Percentiles rank a stretch among this genome's conserved stretches.
These are phyloP conservation scores for Melieria crassipennis DNA, from an alignment of 2,888 invertebrate genomes.

Conservation along the genomic window DNA sequence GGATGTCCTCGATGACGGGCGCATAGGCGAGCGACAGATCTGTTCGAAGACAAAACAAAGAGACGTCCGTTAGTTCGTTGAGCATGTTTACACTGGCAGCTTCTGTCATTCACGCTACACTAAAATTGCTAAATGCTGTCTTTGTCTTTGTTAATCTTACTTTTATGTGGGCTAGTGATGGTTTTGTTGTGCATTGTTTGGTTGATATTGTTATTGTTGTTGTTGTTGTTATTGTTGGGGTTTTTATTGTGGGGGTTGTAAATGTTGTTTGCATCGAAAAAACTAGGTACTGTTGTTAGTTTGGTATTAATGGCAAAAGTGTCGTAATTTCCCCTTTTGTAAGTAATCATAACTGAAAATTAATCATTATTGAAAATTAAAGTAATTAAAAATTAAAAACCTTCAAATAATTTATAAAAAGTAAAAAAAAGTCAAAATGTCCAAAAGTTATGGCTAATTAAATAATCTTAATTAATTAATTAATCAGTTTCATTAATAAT, in stretches of 20 bases:
- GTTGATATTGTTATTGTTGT: slow-evolving; percentile 40
- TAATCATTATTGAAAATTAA: slow-evolving; percentile 31
- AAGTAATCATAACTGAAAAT: slow-evolving; percentile 61
- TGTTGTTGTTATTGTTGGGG: slow-evolving; percentile 32
- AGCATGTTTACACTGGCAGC: not conserved
- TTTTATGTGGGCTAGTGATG: not conserved
- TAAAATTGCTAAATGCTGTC: not conserved
- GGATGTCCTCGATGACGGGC: slow-evolving; percentile 68
- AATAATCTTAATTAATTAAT: too few species aligned
- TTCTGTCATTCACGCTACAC: too few species aligned
- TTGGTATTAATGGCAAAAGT: slow-evolving; percentile 39
- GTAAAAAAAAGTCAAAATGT: not conserved
- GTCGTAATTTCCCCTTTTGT: slow-evolving; percentile 51
- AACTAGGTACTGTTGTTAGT: slow-evolving; percentile 34
- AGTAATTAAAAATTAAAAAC: not conserved
- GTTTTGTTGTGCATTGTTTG: not conserved
- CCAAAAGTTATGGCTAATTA: too few species aligned
- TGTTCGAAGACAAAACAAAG: slow-evolving; percentile 37
- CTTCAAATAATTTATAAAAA: not conserved
- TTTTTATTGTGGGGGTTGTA: slow-evolving; percentile 33
- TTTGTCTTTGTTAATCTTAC: not conserved
- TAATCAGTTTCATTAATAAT: too few species aligned
- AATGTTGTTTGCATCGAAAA: slow-evolving; percentile 21
- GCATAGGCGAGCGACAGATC: slow-evolving; percentile 65
- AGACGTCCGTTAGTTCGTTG: not conserved